Conservation (phyloP, 2,113 vertebrate genomes). For the Gorsachius goisagi region DNA sequence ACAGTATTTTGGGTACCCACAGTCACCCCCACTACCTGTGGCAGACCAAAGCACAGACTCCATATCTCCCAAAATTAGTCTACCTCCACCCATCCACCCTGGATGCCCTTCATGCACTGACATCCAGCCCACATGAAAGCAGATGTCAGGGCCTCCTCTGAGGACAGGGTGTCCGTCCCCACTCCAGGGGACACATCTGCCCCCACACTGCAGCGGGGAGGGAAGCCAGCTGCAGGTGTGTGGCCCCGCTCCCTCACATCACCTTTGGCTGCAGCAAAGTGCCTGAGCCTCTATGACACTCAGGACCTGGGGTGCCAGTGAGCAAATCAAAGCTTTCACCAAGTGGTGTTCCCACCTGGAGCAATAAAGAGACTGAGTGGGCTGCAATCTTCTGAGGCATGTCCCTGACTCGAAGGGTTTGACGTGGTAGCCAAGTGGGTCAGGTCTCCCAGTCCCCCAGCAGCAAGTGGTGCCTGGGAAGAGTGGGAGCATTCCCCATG, state of each 20-base stretch:
- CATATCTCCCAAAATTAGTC: not conserved
- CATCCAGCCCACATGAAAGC: not conserved
- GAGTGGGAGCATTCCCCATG: not conserved
- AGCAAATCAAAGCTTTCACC: not conserved
- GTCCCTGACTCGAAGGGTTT: not conserved
- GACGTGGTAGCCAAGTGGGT: not conserved
- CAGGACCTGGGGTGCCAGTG: not conserved
- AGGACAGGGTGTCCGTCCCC: not conserved
- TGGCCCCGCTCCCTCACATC: not conserved
- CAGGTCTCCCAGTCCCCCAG: not conserved
- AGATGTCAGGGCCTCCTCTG: not conserved
- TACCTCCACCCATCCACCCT: not conserved
- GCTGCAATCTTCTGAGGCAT: not conserved
- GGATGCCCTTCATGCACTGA: not conserved
- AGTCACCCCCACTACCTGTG: fast-evolving
- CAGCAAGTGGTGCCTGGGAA: not conserved
- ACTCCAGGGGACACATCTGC: not conserved
- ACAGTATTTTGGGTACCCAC: not conserved
- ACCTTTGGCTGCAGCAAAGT: fast-evolving
- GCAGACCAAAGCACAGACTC: not conserved
- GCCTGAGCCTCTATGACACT: not conserved
- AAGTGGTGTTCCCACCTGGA: not conserved
- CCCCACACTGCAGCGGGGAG: not conserved
- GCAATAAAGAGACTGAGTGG: not conserved
- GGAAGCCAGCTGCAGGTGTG: not conserved